Evolutionary conservation across 30 jellyfish, hydroid and myxozoan genomes (phyloP).

Genomic region (Hydra vulgaris): DNA sequence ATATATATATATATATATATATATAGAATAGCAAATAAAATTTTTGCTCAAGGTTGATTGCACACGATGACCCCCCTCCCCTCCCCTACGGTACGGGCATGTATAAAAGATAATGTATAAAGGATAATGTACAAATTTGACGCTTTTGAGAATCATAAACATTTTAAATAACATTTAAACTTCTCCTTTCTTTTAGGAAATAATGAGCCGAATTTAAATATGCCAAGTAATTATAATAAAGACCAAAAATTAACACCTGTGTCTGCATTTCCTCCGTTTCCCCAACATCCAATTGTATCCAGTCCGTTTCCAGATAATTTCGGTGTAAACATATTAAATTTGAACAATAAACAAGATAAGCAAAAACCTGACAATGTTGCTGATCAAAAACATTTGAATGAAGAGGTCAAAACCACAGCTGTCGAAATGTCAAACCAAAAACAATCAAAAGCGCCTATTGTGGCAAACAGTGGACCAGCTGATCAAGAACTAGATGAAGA

Average conservation of each 20-base stretch:
- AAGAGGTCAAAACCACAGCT: neutral
- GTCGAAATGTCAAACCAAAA: conserved; percentile 7
- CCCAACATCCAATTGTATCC: neutral
- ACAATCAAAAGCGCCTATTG: conserved; percentile 20
- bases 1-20: too few species aligned
- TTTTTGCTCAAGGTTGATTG: too few species aligned
- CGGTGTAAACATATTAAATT: neutral
- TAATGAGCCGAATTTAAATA: neutral
- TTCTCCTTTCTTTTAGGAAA: neutral
- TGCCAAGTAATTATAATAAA: neutral
- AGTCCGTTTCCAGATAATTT: neutral
- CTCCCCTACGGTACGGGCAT: too few species aligned
- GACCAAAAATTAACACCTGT: neutral
- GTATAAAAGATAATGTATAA: too few species aligned
- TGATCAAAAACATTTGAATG: neutral
- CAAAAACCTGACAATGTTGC: neutral
- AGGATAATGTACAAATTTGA: too few species aligned
- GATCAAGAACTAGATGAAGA: conserved; percentile 16
- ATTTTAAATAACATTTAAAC: neutral
- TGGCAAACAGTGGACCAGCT: conserved; percentile 26
- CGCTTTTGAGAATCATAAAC: too few species aligned
- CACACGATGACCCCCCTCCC: too few species aligned
- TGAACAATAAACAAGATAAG: neutral
- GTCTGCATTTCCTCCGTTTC: neutral
- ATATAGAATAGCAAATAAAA: too few species aligned